Evolutionary conservation across 2,888 invertebrate genomes (phyloP).

Genomic region (Portevinia maculata): DNA sequence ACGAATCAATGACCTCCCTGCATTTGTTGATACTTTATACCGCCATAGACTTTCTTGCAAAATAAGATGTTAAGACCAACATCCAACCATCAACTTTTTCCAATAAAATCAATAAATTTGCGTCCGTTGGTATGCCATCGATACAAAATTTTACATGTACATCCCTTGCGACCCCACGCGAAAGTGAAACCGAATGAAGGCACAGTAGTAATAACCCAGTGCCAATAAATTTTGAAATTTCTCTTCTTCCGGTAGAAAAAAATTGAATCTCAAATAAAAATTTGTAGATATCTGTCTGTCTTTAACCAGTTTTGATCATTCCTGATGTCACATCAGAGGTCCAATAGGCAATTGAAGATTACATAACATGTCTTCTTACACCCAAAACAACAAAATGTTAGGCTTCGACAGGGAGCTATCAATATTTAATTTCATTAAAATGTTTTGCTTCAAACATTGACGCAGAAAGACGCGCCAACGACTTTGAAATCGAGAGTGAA

Average conservation of each 20-base stretch:
- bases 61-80: not conserved
- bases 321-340: slow-evolving; percentile 37
- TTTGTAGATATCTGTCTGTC: not conserved
- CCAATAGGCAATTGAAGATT: slow-evolving; percentile 26
- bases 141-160: too few relatives aligned
- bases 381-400: slow-evolving; percentile 16
- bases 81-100: not conserved
- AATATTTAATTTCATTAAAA: slow-evolving; percentile 24
- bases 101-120: slow-evolving; percentile 23
- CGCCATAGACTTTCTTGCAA: not conserved
- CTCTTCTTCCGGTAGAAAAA: slow-evolving; percentile 27
- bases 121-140: not conserved
- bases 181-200: slow-evolving; percentile 32
- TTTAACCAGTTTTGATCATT: slow-evolving; percentile 31
- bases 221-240: slow-evolving; percentile 32
- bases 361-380: slow-evolving; percentile 49
- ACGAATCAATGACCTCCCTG: not conserved
- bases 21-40: too few relatives aligned
- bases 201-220: not conserved
- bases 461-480: slow-evolving; percentile 27
- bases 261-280: slow-evolving; percentile 24
- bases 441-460: slow-evolving; percentile 2
- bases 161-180: slow-evolving; percentile 14
- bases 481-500: slow-evolving; percentile 59
- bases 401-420: slow-evolving; percentile 5